Evolutionary conservation across 2,113 vertebrate species (phyloP).

Genomic region (Phodopus roborovskii): DNA sequence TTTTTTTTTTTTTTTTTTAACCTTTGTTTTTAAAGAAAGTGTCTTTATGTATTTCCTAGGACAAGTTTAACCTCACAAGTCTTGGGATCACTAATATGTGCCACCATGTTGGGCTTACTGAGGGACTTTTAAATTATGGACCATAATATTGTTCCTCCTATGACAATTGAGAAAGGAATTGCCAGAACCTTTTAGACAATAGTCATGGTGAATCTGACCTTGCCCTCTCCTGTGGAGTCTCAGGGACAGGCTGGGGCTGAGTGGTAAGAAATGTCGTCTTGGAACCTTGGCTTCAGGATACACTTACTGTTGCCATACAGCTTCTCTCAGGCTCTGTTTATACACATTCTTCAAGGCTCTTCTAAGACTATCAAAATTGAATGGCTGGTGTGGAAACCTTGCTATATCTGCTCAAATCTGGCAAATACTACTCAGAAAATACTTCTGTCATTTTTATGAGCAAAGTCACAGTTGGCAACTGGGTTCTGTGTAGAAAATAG

Average conservation of each 20-base stretch:
- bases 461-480: background rate
- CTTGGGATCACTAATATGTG: background rate
- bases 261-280: background rate
- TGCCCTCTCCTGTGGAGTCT: background rate
- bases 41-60: background rate
- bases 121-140: background rate
- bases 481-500: background rate
- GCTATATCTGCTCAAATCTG: background rate
- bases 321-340: background rate
- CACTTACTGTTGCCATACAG: background rate
- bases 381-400: background rate
- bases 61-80: background rate
- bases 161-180: background rate
- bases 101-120: background rate
- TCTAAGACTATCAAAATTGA: background rate
- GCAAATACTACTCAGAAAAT: background rate
- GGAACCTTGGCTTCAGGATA: background rate
- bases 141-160: background rate
- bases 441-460: background rate
- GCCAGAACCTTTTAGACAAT: background rate
- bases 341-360: background rate
- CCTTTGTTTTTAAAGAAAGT: background rate
- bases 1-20: background rate
- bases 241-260: background rate
- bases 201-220: background rate